Base-by-base conservation (phyloP, 1,140 invertebrate genomes). In the Drosophila insularis region DNA sequence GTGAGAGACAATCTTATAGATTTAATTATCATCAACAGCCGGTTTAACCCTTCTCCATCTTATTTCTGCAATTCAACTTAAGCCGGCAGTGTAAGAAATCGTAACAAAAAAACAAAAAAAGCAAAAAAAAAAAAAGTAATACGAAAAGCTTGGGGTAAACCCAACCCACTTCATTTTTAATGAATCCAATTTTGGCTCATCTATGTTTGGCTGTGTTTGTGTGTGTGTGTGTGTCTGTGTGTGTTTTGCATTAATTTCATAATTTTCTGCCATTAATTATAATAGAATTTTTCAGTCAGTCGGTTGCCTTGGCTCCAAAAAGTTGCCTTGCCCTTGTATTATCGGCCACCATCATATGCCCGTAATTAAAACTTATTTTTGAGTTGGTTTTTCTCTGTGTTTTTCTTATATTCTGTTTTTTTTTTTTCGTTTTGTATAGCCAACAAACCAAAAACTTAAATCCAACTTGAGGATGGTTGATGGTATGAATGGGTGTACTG, bases 331-430 rank as follows among this genome's bases (percentile, higher is more conserved):
- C 31, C 63, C 40, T 23, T 27, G 21, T 63, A 82, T 87, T 87
- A 87, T 87, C 82, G 82, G 82, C 75, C 82, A 89, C 82, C 82
- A 87, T 87, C 82, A 87, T 87, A 89, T 87, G 82, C 84, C 82
- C 84, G 84, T 89, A 87, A 87, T 89, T 87, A 89, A 87, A 87
- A 87, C 85, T 87, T 87, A 89, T 87, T 87, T 89, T 74, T 80
- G 72, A 85, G 84, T 80, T 50, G 43, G 43, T 50, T 50, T 50
- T 50, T 50, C 17, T 50, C 10, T 19, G 17, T 50, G 17, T 21
- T 50, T 21, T 50, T 50, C 7, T 50, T 10, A 21, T 10, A 21
- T 50, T 27, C 27, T 27, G 27, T 27, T 19, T 46, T 46, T 17
- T 17, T 14, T n/a, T 43, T 43, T 14, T 17, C n/a, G 13, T 76